phyloP scores from a whole-genome alignment of 2,797 vertebrate species.

The Pogoniulus pusillus region DNA sequence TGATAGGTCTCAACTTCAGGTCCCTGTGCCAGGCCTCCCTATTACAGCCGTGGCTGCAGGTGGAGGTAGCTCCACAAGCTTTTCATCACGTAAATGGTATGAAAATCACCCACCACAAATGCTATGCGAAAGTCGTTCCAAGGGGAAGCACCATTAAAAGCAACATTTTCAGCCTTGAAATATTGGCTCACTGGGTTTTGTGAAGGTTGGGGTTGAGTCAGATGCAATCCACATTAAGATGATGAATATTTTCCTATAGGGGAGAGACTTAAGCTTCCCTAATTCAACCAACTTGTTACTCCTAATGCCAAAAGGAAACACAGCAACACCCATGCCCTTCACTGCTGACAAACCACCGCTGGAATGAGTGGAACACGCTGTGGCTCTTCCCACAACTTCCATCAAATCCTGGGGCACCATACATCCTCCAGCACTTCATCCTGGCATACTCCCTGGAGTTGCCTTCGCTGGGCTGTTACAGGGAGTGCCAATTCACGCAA shows the following conservation, averaged over 20 bases:
- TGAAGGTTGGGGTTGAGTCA: slow-evolving; percentile 62
- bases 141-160: slow-evolving; percentile 9
- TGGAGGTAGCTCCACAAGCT: not conserved
- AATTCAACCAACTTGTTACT: slow-evolving; percentile 47
- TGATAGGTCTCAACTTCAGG: not conserved
- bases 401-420: slow-evolving; percentile 27
- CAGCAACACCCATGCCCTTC: slow-evolving; percentile 57
- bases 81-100: not conserved
- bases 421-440: slow-evolving; percentile 12
- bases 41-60: not conserved
- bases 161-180: slow-evolving; percentile 26
- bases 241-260: slow-evolving; percentile 65
- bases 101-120: slow-evolving; percentile 11
- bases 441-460: slow-evolving; percentile 30
- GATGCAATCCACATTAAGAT: slow-evolving; percentile 34
- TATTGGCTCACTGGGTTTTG: slow-evolving; percentile 22
- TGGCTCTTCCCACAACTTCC: slow-evolving; percentile 40
- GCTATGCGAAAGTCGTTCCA: not conserved
- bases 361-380: slow-evolving; percentile 44
- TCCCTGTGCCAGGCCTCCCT: not conserved
- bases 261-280: slow-evolving; percentile 54
- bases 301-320: slow-evolving; percentile 60
- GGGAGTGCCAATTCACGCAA: slow-evolving; percentile 35
- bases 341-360: slow-evolving; percentile 46
- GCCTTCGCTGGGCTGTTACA: slow-evolving; percentile 29